Evolutionary conservation across 2,888 invertebrate species (phyloP).

Genomic region (Desoria tigrina): DNA sequence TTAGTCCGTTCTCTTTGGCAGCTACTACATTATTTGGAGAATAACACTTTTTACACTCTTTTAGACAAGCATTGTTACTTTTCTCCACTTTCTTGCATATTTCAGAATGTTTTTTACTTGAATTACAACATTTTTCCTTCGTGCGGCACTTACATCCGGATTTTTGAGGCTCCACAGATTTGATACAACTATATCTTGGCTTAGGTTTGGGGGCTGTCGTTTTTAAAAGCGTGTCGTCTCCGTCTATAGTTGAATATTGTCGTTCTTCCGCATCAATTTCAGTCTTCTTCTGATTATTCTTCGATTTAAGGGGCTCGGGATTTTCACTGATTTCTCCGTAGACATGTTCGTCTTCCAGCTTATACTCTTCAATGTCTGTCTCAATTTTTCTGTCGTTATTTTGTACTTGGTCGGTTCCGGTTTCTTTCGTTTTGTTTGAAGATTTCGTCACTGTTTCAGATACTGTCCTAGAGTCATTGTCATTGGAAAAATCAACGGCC

Average conservation of each 20-base stretch:
- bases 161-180: slow-evolving; percentile 41
- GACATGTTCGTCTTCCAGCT: slow-evolving; percentile 50
- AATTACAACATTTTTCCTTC: slow-evolving; percentile 42
- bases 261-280: slow-evolving; percentile 25
- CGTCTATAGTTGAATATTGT: slow-evolving; percentile 45
- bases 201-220: slow-evolving; percentile 36
- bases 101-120: slow-evolving; percentile 10
- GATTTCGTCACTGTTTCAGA: not conserved
- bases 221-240: slow-evolving; percentile 19
- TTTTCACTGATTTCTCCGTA: slow-evolving; percentile 53
- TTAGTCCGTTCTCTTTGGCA: slow-evolving; percentile 46
- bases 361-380: slow-evolving; percentile 42
- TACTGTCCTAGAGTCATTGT: not conserved
- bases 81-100: slow-evolving; percentile 13
- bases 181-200: slow-evolving; percentile 39
- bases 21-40: slow-evolving; percentile 30
- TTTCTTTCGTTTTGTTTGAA: slow-evolving; percentile 6
- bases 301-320: slow-evolving; percentile 2
- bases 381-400: slow-evolving; percentile 1
- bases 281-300: slow-evolving; percentile 17
- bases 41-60: slow-evolving; percentile 43
- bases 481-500: slow-evolving; percentile 45
- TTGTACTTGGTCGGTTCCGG: slow-evolving; percentile 7
- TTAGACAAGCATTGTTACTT: slow-evolving; percentile 14
- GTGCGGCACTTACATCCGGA: slow-evolving; percentile 42